Conservation (phyloP, 2,113 vertebrate genomes). For the Engraulis encrasicolus region DNA sequence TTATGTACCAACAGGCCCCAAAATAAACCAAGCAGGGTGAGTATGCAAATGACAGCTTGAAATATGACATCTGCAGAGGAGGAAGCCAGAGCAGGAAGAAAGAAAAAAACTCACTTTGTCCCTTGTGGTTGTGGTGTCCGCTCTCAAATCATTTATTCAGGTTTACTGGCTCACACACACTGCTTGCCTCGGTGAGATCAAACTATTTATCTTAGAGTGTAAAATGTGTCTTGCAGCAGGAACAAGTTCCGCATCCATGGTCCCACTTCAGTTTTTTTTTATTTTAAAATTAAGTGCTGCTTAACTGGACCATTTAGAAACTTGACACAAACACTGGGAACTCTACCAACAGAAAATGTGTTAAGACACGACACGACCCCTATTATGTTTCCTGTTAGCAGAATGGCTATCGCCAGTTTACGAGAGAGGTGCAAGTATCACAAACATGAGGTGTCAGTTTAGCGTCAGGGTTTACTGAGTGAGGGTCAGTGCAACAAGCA, state of each 20-base stretch:
- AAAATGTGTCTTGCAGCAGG: conserved; percentile 18
- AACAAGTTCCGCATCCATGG: conserved; percentile 6
- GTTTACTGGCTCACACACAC: conserved; percentile 1
- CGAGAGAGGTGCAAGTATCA: too few relatives aligned
- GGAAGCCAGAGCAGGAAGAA: not conserved
- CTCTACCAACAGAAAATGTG: not conserved
- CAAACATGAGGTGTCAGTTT: too few relatives aligned
- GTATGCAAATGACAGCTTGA: not conserved
- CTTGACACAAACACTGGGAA: not conserved
- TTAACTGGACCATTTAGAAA: not conserved
- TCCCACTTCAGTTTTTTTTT: not conserved
- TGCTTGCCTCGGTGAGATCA: not conserved
- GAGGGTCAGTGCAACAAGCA: too few relatives aligned
- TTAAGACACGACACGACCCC: conserved; percentile 1
- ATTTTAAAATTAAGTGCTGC: conserved; percentile 21
- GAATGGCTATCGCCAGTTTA: too few relatives aligned
- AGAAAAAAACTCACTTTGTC: not conserved
- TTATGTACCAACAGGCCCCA: not conserved
- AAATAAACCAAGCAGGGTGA: not conserved
- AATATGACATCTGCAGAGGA: not conserved
- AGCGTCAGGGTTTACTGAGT: too few relatives aligned
- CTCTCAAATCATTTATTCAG: conserved; percentile 25
- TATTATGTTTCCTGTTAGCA: too few relatives aligned
- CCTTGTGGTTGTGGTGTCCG: not conserved
- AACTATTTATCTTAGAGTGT: conserved; percentile 5